phyloP scores from a whole-genome alignment of 2,797 vertebrate species.

The Mormyrops attenuatus region DNA sequence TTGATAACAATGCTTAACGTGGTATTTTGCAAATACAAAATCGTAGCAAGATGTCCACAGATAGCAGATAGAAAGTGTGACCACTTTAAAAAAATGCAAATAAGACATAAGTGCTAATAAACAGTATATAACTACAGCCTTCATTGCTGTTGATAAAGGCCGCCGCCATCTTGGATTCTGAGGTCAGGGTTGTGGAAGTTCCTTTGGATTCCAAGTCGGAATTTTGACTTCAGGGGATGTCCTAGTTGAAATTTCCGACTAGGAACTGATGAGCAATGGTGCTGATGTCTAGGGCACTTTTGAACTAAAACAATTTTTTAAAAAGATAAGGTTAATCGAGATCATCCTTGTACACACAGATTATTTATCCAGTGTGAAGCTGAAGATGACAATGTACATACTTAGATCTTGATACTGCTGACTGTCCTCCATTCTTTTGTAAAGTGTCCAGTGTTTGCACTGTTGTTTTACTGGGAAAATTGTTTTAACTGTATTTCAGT shows the following conservation, averaged over 20 bases:
- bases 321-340: neutral
- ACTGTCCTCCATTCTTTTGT: neutral
- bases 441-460: neutral
- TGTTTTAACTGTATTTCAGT: neutral
- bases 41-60: neutral
- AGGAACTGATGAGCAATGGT: neutral
- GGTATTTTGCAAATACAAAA: neutral
- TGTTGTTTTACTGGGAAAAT: neutral
- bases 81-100: neutral
- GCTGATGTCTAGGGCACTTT: neutral
- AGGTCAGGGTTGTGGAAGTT: neutral
- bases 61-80: neutral
- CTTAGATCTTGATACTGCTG: neutral
- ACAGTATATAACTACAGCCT: too few relatives aligned
- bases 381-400: neutral
- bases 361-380: neutral
- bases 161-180: neutral
- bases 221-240: neutral
- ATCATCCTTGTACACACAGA: neutral
- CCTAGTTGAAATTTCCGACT: neutral
- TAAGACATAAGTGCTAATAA: neutral
- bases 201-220: neutral
- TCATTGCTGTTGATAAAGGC: neutral
- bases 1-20: neutral
- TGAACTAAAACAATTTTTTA: neutral